Percentiles rank a stretch among this genome's conserved stretches.
phyloP scores from a whole-genome alignment of 2,888 invertebrate species.

The Rugalucina vietnamica region DNA sequence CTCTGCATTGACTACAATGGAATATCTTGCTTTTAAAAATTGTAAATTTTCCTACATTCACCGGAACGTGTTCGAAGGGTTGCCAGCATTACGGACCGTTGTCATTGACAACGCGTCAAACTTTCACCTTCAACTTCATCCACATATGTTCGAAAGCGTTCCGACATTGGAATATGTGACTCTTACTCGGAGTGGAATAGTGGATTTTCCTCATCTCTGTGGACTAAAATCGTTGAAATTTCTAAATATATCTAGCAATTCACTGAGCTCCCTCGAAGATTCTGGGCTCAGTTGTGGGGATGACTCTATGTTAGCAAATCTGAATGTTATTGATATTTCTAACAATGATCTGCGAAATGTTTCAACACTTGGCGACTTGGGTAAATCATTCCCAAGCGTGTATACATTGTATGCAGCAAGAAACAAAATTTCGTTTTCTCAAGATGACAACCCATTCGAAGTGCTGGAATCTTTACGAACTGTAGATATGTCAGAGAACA shows the following conservation, averaged over 20 bases:
- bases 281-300: conserved; percentile 45
- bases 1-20: conserved; percentile 12
- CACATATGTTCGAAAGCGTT: conserved; percentile 34
- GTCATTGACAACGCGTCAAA: conserved; percentile 43
- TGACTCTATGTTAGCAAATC: not conserved
- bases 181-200: conserved; percentile 37
- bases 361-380: conserved; percentile 21
- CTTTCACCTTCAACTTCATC: conserved; percentile 47
- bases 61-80: conserved; percentile 40
- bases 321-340: conserved; percentile 50
- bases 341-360: conserved; percentile 40
- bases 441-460: conserved; percentile 28
- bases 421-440: not conserved
- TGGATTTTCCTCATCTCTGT: conserved; percentile 46
- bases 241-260: conserved; percentile 52
- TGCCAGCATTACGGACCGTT: conserved; percentile 12
- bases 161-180: conserved; percentile 19
- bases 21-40: conserved; percentile 33
- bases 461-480: conserved; percentile 36
- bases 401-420: conserved; percentile 41
- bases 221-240: conserved; percentile 15
- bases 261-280: conserved; percentile 35
- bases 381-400: conserved; percentile 36
- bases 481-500: conserved; percentile 46
- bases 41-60: conserved; percentile 53